Percentiles rank a stretch among this genome's conserved stretches.
Evolutionary conservation across 2,888 invertebrate species (phyloP).

Genomic region (Drosophila cognata): DNA sequence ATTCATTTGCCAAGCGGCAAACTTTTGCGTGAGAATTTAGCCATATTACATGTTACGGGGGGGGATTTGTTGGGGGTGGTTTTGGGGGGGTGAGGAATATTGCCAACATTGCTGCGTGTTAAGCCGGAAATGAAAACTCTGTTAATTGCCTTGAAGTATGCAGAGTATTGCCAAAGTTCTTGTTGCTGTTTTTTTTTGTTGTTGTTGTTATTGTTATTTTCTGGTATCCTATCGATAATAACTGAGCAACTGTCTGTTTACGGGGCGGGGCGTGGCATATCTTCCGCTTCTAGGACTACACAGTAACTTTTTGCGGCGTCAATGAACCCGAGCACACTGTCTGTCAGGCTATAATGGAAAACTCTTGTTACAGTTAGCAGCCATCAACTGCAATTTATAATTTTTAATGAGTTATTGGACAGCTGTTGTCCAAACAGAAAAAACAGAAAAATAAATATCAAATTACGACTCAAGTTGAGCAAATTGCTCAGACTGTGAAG

Average conservation of each 20-base stretch:
- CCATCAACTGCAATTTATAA: slow-evolving; percentile 53
- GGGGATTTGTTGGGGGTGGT: neutral
- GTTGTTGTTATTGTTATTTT: slow-evolving; percentile 34
- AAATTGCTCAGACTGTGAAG: slow-evolving; percentile 8
- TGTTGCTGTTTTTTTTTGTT: slow-evolving; percentile 30
- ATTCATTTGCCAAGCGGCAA: slow-evolving; percentile 67
- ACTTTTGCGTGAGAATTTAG: slow-evolving; percentile 76
- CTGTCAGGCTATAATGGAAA: slow-evolving; percentile 53
- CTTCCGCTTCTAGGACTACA: slow-evolving; percentile 16
- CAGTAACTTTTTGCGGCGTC: slow-evolving; percentile 50
- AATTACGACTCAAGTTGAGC: neutral
- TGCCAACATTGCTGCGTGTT: slow-evolving; percentile 61
- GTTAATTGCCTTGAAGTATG: slow-evolving; percentile 78
- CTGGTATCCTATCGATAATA: slow-evolving; percentile 52
- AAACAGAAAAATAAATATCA: neutral
- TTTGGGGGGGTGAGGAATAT: neutral
- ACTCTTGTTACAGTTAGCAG: slow-evolving; percentile 49
- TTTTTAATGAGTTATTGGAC: slow-evolving; percentile 37
- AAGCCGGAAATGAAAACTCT: slow-evolving; percentile 71
- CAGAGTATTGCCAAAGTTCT: slow-evolving; percentile 48
- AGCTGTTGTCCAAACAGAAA: slow-evolving; percentile 2
- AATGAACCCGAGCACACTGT: slow-evolving; percentile 50
- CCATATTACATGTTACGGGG: slow-evolving; percentile 67
- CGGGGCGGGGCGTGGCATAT: neutral
- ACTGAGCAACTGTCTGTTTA: slow-evolving; percentile 43